Percentiles rank a stretch among this genome's conserved stretches.
Conservation (phyloP, 2,113 vertebrate genomes). For the Cyprinodon tularosa region DNA sequence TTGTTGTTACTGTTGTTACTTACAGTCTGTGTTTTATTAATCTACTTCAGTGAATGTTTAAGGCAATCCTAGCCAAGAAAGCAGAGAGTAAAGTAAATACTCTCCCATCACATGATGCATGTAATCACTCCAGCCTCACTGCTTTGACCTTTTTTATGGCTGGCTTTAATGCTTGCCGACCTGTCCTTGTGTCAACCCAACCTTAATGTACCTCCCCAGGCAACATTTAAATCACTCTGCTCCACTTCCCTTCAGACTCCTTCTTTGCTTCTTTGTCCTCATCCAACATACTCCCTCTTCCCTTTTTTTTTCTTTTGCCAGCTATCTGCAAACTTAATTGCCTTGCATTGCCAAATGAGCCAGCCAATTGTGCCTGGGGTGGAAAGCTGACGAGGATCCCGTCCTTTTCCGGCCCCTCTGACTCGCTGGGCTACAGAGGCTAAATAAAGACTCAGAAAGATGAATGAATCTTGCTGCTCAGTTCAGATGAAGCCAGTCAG, state of each 20-base stretch:
- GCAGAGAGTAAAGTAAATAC: slow-evolving; percentile 26
- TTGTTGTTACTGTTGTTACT: too few species aligned
- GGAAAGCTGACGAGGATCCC: slow-evolving; percentile 55
- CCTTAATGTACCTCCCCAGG: slow-evolving; percentile 65
- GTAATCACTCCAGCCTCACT: slow-evolving; percentile 31
- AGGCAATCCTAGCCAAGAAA: slow-evolving; percentile 19
- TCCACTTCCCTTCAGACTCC: slow-evolving; percentile 44
- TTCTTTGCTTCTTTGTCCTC: slow-evolving; percentile 42
- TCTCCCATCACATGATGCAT: slow-evolving; percentile 37
- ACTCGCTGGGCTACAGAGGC: slow-evolving; percentile 27
- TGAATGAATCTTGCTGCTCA: slow-evolving; percentile 24
- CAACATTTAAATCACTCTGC: slow-evolving; percentile 59
- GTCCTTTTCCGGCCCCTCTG: slow-evolving; percentile 21
- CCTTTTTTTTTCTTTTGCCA: slow-evolving; percentile 31
- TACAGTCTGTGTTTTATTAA: background rate
- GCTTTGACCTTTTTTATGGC: slow-evolving; percentile 47
- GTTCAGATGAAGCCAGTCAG: slow-evolving; percentile 28
- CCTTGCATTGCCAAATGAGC: slow-evolving; percentile 62
- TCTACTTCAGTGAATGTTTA: background rate
- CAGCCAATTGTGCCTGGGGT: slow-evolving; percentile 55
- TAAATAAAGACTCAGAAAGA: slow-evolving; percentile 37
- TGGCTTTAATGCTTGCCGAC: slow-evolving; percentile 45
- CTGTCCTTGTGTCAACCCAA: slow-evolving; percentile 64
- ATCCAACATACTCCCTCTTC: slow-evolving; percentile 24
- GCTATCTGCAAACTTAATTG: slow-evolving; percentile 64